These are phyloP conservation scores for Meandrusa payeni DNA, from an alignment of 2,888 invertebrate genomes.

Conservation along the genomic window DNA sequence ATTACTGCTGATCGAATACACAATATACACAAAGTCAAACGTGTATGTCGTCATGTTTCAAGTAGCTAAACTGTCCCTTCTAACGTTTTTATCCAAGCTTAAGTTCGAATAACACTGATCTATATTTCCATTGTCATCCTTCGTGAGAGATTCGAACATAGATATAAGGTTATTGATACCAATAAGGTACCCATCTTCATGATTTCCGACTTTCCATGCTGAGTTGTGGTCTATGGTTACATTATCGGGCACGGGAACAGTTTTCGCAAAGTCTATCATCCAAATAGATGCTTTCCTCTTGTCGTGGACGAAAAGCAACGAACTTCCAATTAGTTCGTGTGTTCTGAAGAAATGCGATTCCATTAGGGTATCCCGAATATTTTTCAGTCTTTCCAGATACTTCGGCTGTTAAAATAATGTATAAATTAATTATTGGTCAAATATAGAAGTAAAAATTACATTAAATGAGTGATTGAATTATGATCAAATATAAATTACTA, in stretches of 20 bases:
- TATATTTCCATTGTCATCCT: constrained; percentile 66
- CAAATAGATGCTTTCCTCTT: constrained; percentile 92
- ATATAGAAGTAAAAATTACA: constrained; percentile 12
- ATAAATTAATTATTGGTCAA: too few species aligned
- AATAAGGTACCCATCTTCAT: constrained; percentile 97
- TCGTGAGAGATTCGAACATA: constrained; percentile 86
- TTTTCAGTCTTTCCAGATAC: constrained; percentile 91
- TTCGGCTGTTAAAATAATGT: constrained; percentile 85
- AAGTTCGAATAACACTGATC: constrained; percentile 57
- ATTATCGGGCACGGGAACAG: constrained; percentile 88
- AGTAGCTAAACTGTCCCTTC: constrained; percentile 67
- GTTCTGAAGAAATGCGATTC: constrained; percentile 93
- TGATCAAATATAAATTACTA: too few species aligned
- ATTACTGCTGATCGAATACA: constrained; percentile 20
- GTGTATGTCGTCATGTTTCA: constrained; percentile 45
- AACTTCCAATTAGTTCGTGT: constrained; percentile 97
- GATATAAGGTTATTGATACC: constrained; percentile 95
- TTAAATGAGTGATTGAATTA: constrained; percentile 10
- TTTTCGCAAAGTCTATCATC: constrained; percentile 99
- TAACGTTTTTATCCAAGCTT: constrained; percentile 59
- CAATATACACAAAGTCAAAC: constrained; percentile 28
- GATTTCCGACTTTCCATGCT: constrained; percentile 96
- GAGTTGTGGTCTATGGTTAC: constrained; percentile 88
- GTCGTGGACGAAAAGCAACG: constrained; percentile 96
- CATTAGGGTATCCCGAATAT: constrained; percentile 90